Evolutionary conservation across 2,113 vertebrate species (phyloP).

Genomic region (Nothobranchius kuhntae): DNA sequence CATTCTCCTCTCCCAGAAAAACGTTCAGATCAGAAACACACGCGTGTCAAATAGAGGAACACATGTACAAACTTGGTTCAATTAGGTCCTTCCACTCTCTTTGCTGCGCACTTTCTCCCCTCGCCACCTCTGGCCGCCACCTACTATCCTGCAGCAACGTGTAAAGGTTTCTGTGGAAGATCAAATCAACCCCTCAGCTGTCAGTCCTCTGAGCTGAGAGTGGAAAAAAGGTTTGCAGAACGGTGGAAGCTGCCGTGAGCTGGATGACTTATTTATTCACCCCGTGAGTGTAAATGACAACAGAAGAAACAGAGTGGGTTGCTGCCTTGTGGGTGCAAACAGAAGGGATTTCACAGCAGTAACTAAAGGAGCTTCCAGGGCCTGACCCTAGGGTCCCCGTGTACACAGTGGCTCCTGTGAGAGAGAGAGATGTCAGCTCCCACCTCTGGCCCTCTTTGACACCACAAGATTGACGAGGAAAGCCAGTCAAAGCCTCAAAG

Average conservation of each 20-base stretch:
- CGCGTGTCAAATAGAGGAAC: constrained; percentile 47
- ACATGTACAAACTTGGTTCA: constrained; percentile 62
- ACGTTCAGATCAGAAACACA: constrained; percentile 69
- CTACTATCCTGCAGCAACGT: constrained; percentile 22
- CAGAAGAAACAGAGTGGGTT: background rate
- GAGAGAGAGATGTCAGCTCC: constrained; percentile 54
- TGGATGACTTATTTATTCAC: constrained; percentile 6
- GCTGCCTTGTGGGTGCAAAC: constrained; percentile 11
- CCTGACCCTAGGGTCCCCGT: constrained; percentile 66
- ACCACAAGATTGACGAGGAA: constrained; percentile 72
- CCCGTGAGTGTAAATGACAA: constrained; percentile 2
- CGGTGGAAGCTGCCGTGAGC: constrained; percentile 1
- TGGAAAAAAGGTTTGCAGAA: constrained; percentile 1
- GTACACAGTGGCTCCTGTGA: constrained; percentile 60
- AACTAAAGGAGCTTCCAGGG: constrained; percentile 57
- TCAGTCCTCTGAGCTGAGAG: constrained; percentile 27
- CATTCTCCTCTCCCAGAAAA: constrained; percentile 58
- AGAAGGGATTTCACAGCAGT: constrained; percentile 61
- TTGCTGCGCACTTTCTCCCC: background rate
- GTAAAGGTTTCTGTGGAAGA: constrained; percentile 37
- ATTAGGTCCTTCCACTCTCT: constrained; percentile 50
- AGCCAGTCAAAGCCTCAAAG: constrained; percentile 66
- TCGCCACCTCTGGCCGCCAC: background rate
- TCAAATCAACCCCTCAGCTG: constrained; percentile 28
- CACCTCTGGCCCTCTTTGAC: constrained; percentile 72